Evolutionary conservation across 92 coral and sea anemone genomes (phyloP).

Genomic region (Porites rus): DNA sequence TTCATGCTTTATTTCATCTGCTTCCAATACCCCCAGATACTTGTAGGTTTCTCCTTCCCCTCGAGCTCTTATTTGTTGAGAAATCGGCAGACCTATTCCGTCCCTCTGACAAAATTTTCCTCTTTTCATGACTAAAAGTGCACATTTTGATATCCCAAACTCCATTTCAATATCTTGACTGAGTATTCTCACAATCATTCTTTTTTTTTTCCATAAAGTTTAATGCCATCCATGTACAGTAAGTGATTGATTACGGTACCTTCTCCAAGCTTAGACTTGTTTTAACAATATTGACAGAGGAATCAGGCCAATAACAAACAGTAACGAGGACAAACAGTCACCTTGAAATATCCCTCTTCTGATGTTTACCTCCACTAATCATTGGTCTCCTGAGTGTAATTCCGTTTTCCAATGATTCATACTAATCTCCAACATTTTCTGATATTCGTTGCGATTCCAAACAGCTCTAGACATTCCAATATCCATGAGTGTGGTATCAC

Average conservation of each 20-base stretch:
- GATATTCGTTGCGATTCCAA: neutral
- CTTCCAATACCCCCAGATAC: neutral
- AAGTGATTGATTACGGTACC: neutral
- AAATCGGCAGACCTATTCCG: no score
- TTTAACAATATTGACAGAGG: neutral
- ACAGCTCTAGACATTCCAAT: neutral
- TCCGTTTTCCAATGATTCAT: slow-evolving; percentile 2
- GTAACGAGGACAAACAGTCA: no score
- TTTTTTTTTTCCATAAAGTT: neutral
- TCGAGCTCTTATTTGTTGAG: neutral
- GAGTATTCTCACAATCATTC: no score
- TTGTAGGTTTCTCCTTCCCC: neutral
- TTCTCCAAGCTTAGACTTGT: neutral
- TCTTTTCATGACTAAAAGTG: no score
- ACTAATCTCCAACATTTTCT: neutral
- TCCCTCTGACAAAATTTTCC: no score
- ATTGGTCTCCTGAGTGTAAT: neutral
- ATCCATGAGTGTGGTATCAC: neutral
- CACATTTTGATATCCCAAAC: no score
- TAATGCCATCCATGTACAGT: neutral
- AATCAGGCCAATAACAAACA: neutral
- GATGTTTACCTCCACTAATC: neutral
- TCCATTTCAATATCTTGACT: no score
- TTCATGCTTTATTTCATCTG: neutral
- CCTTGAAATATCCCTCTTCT: neutral